Base-by-base conservation (phyloP, 2,888 invertebrate genomes). In the Catonia carolina region DNA sequence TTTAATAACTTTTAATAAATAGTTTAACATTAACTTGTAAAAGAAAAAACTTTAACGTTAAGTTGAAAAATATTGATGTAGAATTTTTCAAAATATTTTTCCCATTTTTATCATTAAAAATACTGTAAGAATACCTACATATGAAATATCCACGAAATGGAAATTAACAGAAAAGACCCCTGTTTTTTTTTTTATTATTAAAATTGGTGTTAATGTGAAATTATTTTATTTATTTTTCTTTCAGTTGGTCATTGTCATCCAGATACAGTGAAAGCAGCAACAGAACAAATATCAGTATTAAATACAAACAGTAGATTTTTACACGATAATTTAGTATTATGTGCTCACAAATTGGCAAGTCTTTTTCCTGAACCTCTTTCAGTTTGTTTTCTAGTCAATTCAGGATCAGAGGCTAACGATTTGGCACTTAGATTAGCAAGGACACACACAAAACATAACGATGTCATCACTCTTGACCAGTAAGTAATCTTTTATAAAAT, bases 401-500 rank as follows among this genome's bases (percentile, higher is more conserved):
- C 98, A 0, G 99, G 98, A 8, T 98, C 97, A 5, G 99, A 99
- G 75, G 98, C 98, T 7, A 99, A 98, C 73, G 99, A 99, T 76
- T 80, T 99, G 66, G 99, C 99, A 0, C 73, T 99, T 37, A 82
- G 97, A 59, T 76, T 99, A 60, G 94, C 97, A 0, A 80, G 86
- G 60, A 85, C 90, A 54, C 89, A 94, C 72, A 97, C 97, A 1
- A 85, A 87, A 67, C 84, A 87, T 62, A 81, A 84, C 66, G 96
- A 99, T 72, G 81, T 96, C 64, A 88, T 99, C 67, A 89, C 93
- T 0, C 75, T 99, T 55, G 96, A 99, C 75, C 96, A 97, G 98
- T 98, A 81, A 89, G 92, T 86, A 67, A 63, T 27, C 8, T n/a
- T n/a, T n/a, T n/a, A n/a, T n/a, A n/a, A n/a, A n/a, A n/a, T n/a